Evolutionary conservation across 1,140 invertebrate genomes (phyloP), one percentile per base, ranked within the genome.

Genomic region (Maniola jurtina): DNA sequence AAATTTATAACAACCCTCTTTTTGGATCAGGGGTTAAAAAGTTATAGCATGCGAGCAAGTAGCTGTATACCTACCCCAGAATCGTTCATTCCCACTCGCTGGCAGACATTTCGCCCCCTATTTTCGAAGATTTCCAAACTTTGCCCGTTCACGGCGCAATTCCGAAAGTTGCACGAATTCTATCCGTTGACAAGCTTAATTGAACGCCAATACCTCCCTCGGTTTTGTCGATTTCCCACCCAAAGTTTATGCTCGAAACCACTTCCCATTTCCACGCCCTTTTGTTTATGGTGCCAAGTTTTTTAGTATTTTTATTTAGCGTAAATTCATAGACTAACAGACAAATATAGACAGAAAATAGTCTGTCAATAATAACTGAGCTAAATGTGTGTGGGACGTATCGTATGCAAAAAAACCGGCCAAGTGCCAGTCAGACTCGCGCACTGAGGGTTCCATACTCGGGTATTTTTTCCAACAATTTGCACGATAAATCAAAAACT

Each of bases 121-220:
- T 66, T 69, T 42, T 15, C 66, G n/a, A 64, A 66, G 58, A 68
- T 60, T 68, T 65, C 48, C 54, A 61, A 69, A 64, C 38, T 58
- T 58, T 62, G 40, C 47, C 35, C 66, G 50, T 65, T 60, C 34
- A 38, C 59, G 34, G 56, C 54, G 62, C 54, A 54, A 58, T 64
- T 64, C 38, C 13, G 34, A 58, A 64, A 64, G 52, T 64, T 64
- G 13, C 40, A 48, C 52, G 57, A 67, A 66, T 67, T 71, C 57
- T 38, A 56, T 50, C 60, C 66, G 71, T 56, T 59, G 71, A 69
- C 71, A 72, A 57, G 58, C 64, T 69, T 69, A 69, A 69, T 70
- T 69, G 71, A 69, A 70, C 56, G 56, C 61, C 56, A 64, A 69
- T 72, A 72, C 11, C 48, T 25, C 61, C 59, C 50, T 57, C 55